Base-by-base conservation (phyloP, 2,888 invertebrate species). In the Drosophila anomalata region DNA sequence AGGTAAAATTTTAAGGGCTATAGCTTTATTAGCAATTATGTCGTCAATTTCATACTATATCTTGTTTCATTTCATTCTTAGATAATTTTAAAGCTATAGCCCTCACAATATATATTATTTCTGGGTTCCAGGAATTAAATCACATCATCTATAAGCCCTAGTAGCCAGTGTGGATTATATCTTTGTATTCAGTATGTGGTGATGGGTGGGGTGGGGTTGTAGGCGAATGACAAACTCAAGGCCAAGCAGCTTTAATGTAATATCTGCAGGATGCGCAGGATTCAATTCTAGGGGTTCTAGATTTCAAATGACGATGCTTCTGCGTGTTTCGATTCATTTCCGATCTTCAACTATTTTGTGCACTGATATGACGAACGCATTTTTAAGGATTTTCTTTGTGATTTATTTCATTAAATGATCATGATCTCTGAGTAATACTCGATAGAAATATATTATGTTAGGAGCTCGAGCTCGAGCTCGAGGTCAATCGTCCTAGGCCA, bases 401-500 rank as follows among this genome's bases (percentile, higher is more conserved):
- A 9, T 54, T 60, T 67, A 50, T 57, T 63, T 71, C 33, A 48
- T 44, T 44, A 51, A 41, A 54, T 62, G 56, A 33, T 47, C 26
- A 53, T 42, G 31, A 31, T 48, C 29, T 56, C 47, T 59, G 53
- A 76, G 39, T 73, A 80, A 80, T 80, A 79, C 84, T 83, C 78
- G 72, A 73, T 65, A 54, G 44, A 42, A 20, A 8, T 42, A 42
- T 8, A 71, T 57, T 33, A 3, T 55, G 52, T 54, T 53, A 54
- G 29, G 52, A 29, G 54, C 42, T 39, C 36, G 36, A 29, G 54
- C 42, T 39, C 36, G 36, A 36, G 12, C 33, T 36, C n/a, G 50
- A 29, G 9, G 8, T 9, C 29, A 29, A 29, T n/a, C 20, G 44
- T 63, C 51, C 63, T 63, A 65, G 39, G 46, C 93, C 92, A 94